Evolutionary conservation across 1,140 invertebrate genomes (phyloP), one percentile per base, ranked within the genome.

Genomic region (Octopus bimaculoides): DNA sequence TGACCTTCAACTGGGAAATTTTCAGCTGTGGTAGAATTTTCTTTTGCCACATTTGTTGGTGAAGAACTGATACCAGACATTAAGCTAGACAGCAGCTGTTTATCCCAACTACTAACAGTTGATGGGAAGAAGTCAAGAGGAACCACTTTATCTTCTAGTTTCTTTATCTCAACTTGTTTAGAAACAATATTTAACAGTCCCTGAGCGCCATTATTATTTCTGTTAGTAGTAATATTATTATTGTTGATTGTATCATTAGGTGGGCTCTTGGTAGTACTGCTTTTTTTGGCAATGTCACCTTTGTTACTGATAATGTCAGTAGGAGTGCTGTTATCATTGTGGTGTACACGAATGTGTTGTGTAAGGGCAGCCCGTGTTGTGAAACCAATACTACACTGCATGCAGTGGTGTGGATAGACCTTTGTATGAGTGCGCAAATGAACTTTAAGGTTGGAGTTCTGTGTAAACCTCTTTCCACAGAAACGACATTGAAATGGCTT

Each of bases 391-490:
- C 71, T 61, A 52, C 84, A 84, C 17, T 80, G 61, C 17, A 56
- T 17, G 75, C 84, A 84, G 8, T 69, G 26, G 78, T 61, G 81
- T 26, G 56, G 79, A 26, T 79, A 83, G 41, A 82, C 84, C 55
- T 66, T 74, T 41, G 77, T 82, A 61, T 82, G 78, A 9, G 75
- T 81, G 8, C 80, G 54, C 56, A 80, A 69, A 77, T 86, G 85
- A 14, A 56, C 79, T 76, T 78, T 81, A 52, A 78, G 26, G 26
- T 76, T 53, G 66, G 77, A 73, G 75, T 81, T 81, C 74, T 81
- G 77, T n/a, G 75, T 78, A 52, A 81, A 81, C 17, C 71, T n/a
- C 54, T 54, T 77, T 7, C 26, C 26, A 53, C 79, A 80, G 4
- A 77, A 26, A 4, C 9, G 20, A 55, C 79, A 80, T 54, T 77